These are phyloP conservation scores for Petrophora chlorosata DNA, from an alignment of 2,888 invertebrate species.

Conservation along the genomic window DNA sequence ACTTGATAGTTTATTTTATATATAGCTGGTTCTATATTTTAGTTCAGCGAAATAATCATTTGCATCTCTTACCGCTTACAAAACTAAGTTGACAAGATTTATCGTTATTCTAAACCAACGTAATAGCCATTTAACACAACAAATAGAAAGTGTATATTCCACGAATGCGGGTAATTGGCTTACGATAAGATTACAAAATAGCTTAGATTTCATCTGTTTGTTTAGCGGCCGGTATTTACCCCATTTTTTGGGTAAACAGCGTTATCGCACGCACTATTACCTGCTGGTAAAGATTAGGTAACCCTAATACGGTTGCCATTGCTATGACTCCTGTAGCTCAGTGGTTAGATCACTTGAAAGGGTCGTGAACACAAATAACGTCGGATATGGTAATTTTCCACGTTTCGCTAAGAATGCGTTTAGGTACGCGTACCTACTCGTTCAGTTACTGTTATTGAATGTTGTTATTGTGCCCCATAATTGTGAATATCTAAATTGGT, in stretches of 20 bases:
- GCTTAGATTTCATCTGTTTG: constrained; percentile 23
- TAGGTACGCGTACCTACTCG: no score
- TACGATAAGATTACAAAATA: constrained; percentile 26
- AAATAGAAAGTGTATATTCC: constrained; percentile 23
- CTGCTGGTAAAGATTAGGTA: constrained; percentile 1
- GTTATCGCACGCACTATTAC: constrained; percentile 23
- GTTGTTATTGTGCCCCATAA: no score
- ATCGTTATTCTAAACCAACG: constrained; percentile 14
- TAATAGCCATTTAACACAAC: constrained; percentile 19
- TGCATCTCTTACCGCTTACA: neutral
- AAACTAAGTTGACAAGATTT: constrained; percentile 17
- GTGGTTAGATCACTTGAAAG: no score
- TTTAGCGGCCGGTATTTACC: constrained; percentile 15
- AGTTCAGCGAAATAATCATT: constrained; percentile 7
- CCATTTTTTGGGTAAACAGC: constrained; percentile 13
- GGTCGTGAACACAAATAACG: no score
- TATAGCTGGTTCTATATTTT: no score
- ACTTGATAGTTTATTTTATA: no score
- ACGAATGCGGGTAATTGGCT: constrained; percentile 24
- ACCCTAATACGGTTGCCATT: neutral
- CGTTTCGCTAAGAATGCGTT: no score
- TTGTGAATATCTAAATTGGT: no score
- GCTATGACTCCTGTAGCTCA: neutral
- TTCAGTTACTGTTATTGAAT: no score
- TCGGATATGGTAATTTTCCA: no score